These are phyloP conservation scores for Polietes domitor DNA, from an alignment of 2,888 invertebrate species.

Conservation along the genomic window DNA sequence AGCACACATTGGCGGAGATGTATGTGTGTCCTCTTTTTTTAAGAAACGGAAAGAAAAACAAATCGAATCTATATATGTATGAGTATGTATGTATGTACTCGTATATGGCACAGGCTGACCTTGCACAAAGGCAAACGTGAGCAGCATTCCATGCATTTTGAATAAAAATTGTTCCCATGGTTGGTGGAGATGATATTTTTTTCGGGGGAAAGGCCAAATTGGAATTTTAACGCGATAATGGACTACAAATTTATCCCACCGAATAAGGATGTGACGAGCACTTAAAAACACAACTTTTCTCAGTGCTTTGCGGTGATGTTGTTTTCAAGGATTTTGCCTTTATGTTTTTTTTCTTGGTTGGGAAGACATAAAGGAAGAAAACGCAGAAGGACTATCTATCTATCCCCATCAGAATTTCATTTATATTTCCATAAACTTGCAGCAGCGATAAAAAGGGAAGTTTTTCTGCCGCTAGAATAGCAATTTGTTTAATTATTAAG, in stretches of 20 bases:
- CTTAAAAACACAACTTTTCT: constrained; percentile 4
- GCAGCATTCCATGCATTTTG: not conserved
- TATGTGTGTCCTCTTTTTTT: not conserved
- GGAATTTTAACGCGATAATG: not conserved
- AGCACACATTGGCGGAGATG: not conserved
- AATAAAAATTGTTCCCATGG: not conserved
- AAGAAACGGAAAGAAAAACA: not conserved
- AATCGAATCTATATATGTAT: not conserved
- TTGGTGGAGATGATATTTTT: not conserved
- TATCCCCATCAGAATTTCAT: too few species aligned
- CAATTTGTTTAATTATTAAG: too few species aligned
- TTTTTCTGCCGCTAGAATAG: too few species aligned
- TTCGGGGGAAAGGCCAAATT: not conserved
- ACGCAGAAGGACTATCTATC: too few species aligned
- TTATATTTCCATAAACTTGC: too few species aligned
- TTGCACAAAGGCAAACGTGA: not conserved
- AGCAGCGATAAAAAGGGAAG: too few species aligned
- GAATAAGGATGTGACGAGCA: constrained; percentile 41
- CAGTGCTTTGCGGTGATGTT: not conserved
- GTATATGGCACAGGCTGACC: not conserved
- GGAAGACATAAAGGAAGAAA: not conserved
- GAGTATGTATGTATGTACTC: too few species aligned
- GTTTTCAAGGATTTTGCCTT: not conserved
- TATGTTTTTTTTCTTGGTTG: not conserved
- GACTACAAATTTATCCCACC: constrained; percentile 5